Conservation (phyloP, 2,113 vertebrate species). For the Salvelinus sp. region DNA sequence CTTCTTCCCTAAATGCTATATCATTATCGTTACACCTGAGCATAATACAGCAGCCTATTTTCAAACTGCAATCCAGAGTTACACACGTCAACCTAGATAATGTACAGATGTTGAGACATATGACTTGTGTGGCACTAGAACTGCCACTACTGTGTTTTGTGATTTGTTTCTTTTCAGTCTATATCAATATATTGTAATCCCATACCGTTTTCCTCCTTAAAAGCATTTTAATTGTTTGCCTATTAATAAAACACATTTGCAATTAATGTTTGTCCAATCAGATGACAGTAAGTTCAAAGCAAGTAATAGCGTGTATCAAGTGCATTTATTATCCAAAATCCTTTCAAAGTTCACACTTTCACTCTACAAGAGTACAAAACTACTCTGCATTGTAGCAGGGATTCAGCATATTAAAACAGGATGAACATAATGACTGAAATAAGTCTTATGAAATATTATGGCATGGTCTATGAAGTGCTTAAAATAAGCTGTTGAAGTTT, state of each 20-base stretch:
- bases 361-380: background rate
- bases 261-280: background rate
- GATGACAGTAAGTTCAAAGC: too few species aligned
- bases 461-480: too few species aligned
- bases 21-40: conserved; percentile 65
- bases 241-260: background rate
- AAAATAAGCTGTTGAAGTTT: background rate
- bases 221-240: background rate
- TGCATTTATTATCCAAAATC: conserved; percentile 1
- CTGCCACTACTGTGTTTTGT: too few species aligned
- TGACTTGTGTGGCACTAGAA: too few species aligned
- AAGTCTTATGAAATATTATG: too few species aligned
- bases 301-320: background rate
- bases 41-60: conserved; percentile 70
- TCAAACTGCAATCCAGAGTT: conserved; percentile 73
- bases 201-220: too few species aligned
- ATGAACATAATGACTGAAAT: background rate
- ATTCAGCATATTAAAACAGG: background rate
- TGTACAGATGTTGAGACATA: background rate
- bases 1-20: conserved; percentile 70
- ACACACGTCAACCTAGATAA: conserved; percentile 45
- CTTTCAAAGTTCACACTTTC: background rate
- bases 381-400: background rate
- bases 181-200: too few species aligned
- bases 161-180: background rate